Conservation (phyloP, 1,140 invertebrate species). For the Eciton burchellii region DNA sequence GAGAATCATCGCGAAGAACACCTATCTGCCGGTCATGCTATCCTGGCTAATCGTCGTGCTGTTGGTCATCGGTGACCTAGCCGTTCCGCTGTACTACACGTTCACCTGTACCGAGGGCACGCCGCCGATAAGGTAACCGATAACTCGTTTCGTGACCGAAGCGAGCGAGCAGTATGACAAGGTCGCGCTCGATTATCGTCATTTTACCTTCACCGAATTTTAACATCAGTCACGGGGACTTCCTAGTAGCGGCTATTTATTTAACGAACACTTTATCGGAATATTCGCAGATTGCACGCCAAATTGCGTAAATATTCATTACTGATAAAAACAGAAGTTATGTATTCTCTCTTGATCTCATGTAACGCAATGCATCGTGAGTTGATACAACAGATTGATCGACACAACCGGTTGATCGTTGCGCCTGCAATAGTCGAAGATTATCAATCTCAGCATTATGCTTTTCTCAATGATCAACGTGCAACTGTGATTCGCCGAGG, state of each 20-base stretch:
- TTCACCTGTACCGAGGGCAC: slow-evolving; percentile 74
- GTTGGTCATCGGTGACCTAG: slow-evolving; percentile 86
- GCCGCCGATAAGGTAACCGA: slow-evolving; percentile 79
- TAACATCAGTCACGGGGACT: not conserved
- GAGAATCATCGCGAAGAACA: slow-evolving; percentile 83
- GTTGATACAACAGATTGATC: not conserved
- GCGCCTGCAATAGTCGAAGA: not conserved
- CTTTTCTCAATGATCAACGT: not conserved
- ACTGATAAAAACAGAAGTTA: slow-evolving; percentile 34
- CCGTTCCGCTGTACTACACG: slow-evolving; percentile 86
- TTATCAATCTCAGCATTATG: not conserved
- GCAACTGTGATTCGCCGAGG: not conserved
- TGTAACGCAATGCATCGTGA: not conserved
- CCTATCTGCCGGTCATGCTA: slow-evolving; percentile 84
- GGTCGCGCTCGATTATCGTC: slow-evolving; percentile 68
- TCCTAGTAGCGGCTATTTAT: not conserved
- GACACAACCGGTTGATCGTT: slow-evolving; percentile 4
- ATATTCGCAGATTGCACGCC: slow-evolving; percentile 17
- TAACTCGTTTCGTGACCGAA: slow-evolving; percentile 5
- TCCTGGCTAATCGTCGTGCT: slow-evolving; percentile 85
- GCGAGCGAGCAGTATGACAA: slow-evolving; percentile 19
- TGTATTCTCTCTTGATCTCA: not conserved
- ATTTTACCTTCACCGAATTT: slow-evolving; percentile 9
- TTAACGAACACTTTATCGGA: slow-evolving; percentile 24
- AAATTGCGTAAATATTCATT: slow-evolving; percentile 39